Evolutionary conservation across 2,797 vertebrate genomes (phyloP).

Genomic region (Pterois miles): DNA sequence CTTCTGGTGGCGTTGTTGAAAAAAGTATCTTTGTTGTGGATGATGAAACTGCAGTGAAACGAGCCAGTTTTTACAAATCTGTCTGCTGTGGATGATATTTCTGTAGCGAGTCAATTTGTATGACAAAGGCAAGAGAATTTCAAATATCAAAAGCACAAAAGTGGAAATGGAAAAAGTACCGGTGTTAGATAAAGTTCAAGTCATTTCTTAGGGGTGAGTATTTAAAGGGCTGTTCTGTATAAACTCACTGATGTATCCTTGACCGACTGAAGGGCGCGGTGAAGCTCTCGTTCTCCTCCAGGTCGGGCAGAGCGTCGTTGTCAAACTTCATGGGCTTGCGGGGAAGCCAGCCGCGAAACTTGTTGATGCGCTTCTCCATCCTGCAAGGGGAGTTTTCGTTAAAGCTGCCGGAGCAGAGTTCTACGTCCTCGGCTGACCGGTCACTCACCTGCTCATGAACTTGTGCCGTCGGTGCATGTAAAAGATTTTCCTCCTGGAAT

Average conservation of each 20-base stretch:
- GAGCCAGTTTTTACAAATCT: constrained; percentile 13
- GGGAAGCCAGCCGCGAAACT: constrained; percentile 93
- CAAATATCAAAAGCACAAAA: background rate
- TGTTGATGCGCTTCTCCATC: constrained; percentile 95
- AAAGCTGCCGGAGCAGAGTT: background rate
- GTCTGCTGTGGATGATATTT: background rate
- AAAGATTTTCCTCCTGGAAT: constrained; percentile 96
- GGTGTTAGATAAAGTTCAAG: background rate
- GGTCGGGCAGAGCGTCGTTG: constrained; percentile 90
- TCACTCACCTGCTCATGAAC: constrained; percentile 93
- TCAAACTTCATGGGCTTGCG: constrained; percentile 95
- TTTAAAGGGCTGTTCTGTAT: constrained; percentile 2
- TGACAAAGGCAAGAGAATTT: background rate
- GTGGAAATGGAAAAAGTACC: background rate
- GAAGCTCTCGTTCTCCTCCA: constrained; percentile 96
- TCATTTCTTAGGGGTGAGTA: background rate
- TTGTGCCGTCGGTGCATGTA: constrained; percentile 93
- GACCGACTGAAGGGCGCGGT: constrained; percentile 96
- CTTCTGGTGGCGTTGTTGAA: constrained; percentile 96
- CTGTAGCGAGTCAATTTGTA: background rate
- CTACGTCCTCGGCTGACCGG: background rate
- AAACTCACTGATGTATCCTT: constrained; percentile 94
- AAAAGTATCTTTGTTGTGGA: constrained; percentile 97
- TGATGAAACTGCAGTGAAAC: constrained; percentile 89
- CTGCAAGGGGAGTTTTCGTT: constrained; percentile 65